Evolutionary conservation across 2,888 invertebrate genomes (phyloP), one percentile per base, ranked within the genome.

Genomic region (Brachylomia viminalis): DNA sequence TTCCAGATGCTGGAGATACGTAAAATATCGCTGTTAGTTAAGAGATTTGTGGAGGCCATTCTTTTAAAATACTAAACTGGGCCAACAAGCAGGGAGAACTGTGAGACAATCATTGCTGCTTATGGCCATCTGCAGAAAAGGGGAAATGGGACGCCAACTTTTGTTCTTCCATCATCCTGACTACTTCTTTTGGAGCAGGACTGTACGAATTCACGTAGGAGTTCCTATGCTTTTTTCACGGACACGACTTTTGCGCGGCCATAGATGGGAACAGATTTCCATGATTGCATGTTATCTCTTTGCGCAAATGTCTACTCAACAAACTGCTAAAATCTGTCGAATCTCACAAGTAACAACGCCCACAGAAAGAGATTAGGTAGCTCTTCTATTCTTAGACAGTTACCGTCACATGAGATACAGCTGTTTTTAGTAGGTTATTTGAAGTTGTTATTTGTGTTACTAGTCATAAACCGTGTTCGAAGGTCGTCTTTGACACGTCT

Each of bases 401-500:
- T 64, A 52, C 20, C 27, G 66, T 27, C 81, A 72, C n/a, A 56
- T n/a, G 17, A 33, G 33, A 11, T 27, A 33, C 75, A 80, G 64
- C 52, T 80, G 68, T 45, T 79, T 66, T 30, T n/a, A 33, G 17
- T 42, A 45, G 10, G 10, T 7, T 59, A 20, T 33, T 59, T 33
- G 33, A 20, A 10, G 33, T 33, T 59, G 30, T 59, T 59, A 30
- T 30, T 58, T 8, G 33, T 17, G 23, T 67, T 47, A 52, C 17
- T 45, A 59, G 54, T 49, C 70, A 38, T 83, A 27, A 64, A 72
- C 67, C 56, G 61, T 52, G 54, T 67, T 27, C n/a, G 17, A 80
- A 73, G 84, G 80, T 68, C 70, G 30, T 1, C 10, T 10, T 56
- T 65, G 73, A 80, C 80, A 68, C 77, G 64, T 73, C 59, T 68